Percentiles rank a stretch among this genome's conserved stretches.
phyloP scores from a whole-genome alignment of 2,113 vertebrate genomes.

The Protobothrops flavoviridis region DNA sequence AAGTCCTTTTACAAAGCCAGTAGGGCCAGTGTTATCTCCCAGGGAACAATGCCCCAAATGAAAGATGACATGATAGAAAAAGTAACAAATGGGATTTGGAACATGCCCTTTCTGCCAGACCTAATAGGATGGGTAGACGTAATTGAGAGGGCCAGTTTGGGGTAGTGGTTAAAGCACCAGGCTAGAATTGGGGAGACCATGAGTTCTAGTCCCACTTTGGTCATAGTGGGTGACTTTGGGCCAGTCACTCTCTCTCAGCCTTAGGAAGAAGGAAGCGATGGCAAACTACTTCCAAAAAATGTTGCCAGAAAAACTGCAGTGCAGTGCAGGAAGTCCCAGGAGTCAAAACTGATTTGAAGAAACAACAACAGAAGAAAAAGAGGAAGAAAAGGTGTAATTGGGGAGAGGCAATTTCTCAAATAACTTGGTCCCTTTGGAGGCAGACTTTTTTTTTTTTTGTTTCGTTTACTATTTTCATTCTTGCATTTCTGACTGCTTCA shows the following conservation, averaged over 20 bases:
- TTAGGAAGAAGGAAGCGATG: neutral
- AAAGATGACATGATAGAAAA: neutral
- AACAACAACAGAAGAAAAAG: neutral
- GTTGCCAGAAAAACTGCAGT: neutral
- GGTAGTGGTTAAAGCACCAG: neutral
- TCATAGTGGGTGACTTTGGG: neutral
- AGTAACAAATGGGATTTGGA: neutral
- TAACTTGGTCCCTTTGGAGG: neutral
- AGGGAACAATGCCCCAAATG: neutral
- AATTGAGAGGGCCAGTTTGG: neutral
- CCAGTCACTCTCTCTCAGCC: neutral
- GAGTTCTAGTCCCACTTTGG: neutral
- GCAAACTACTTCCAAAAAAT: neutral
- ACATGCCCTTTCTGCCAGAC: neutral
- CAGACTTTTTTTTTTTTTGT: neutral
- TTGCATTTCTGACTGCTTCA: neutral
- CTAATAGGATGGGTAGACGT: neutral
- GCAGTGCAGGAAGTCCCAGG: neutral
- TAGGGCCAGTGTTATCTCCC: neutral
- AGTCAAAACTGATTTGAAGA: neutral
- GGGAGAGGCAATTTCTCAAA: neutral
- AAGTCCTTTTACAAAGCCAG: neutral
- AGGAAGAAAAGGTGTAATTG: neutral
- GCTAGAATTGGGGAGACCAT: neutral
- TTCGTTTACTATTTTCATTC: neutral